These are phyloP conservation scores for Meteorus sp. DNA, from an alignment of 1,140 invertebrate genomes.

Conservation along the genomic window DNA sequence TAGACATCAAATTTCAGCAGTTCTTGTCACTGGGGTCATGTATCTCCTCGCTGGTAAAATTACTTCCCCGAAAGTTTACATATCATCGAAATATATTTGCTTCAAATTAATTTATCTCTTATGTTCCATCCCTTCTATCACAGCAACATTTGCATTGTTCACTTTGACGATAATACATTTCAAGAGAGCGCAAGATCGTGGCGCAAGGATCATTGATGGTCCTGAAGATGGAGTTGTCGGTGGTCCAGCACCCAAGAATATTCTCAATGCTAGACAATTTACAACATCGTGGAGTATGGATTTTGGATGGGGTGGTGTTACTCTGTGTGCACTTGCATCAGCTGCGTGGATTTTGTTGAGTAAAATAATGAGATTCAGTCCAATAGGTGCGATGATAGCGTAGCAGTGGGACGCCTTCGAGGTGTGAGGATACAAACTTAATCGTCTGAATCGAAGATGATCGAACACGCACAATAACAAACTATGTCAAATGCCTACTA, in stretches of 20 bases:
- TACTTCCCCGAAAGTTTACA: not conserved
- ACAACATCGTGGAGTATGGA: constrained; percentile 80
- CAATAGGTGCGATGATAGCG: constrained; percentile 72
- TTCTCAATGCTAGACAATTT: constrained; percentile 70
- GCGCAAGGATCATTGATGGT: constrained; percentile 61
- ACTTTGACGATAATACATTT: constrained; percentile 88
- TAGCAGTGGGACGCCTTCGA: constrained; percentile 55
- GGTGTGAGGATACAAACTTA: constrained; percentile 32
- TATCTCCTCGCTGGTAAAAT: constrained; percentile 81
- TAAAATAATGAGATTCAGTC: constrained; percentile 88
- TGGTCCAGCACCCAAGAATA: constrained; percentile 49
- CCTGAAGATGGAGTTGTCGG: constrained; percentile 73
- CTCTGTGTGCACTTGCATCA: constrained; percentile 74
- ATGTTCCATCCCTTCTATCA: constrained; percentile 42
- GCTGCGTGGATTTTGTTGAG: constrained; percentile 84
- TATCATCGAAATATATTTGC: not conserved
- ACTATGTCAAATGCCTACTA: not conserved
- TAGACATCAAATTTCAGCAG: constrained; percentile 85
- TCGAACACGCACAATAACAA: not conserved
- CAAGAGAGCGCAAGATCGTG: constrained; percentile 73
- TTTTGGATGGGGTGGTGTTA: constrained; percentile 80
- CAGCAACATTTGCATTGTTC: constrained; percentile 86
- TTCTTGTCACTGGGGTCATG: constrained; percentile 89
- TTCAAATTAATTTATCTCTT: not conserved
- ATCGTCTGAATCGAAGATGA: not conserved